These are phyloP conservation scores for Motacilla alba DNA, from an alignment of 2,113 vertebrate genomes.

Conservation along the genomic window DNA sequence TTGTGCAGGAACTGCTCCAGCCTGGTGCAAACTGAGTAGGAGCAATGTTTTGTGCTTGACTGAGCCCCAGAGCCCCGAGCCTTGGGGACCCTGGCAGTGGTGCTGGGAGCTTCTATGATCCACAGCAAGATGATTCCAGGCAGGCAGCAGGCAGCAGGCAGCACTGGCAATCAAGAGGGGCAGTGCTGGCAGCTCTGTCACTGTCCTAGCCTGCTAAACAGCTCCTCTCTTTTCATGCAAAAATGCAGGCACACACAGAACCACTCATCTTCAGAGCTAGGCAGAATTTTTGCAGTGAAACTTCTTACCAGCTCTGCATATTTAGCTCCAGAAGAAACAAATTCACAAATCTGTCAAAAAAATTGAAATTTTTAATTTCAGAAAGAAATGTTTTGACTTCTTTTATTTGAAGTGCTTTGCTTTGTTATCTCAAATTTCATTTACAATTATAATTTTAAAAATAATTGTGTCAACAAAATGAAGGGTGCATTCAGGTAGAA, in stretches of 20 bases:
- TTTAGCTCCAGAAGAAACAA: constrained; percentile 42
- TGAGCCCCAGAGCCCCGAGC: not conserved
- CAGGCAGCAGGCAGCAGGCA: not conserved
- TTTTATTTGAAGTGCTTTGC: constrained; percentile 24
- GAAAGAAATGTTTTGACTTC: constrained; percentile 25
- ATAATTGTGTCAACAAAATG: not conserved
- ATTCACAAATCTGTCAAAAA: constrained; percentile 31
- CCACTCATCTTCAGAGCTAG: not conserved
- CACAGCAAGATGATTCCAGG: not conserved
- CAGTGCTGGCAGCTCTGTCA: not conserved
- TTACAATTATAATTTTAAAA: not conserved
- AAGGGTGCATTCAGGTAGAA: not conserved
- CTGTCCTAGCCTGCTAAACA: not conserved
- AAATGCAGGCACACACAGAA: not conserved
- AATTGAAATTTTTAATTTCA: not conserved
- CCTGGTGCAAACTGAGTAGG: not conserved
- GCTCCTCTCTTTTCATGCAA: not conserved
- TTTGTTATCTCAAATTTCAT: constrained; percentile 20
- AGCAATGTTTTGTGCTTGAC: not conserved
- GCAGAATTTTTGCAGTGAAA: constrained; percentile 16
- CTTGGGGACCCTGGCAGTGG: not conserved
- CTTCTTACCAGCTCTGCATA: constrained; percentile 18
- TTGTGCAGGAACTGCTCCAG: not conserved
- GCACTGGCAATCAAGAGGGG: not conserved
- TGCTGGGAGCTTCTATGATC: not conserved